Percentiles rank a stretch among this genome's conserved stretches.
Evolutionary conservation across 2,113 vertebrate genomes (phyloP).

Genomic region (Diglossa brunneiventris): DNA sequence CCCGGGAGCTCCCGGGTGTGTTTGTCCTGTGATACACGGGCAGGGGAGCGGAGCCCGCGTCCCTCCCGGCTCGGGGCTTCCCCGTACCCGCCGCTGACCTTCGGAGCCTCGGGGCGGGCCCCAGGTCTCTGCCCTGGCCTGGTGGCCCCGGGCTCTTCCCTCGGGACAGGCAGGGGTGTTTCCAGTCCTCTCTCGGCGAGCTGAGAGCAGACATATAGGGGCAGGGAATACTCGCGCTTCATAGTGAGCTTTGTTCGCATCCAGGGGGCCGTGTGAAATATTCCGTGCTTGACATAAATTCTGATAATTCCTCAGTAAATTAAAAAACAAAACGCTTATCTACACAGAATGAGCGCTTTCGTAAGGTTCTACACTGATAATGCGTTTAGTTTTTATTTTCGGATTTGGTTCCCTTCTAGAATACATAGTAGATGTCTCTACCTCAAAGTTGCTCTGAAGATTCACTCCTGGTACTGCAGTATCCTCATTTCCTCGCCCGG

Average conservation of each 20-base stretch:
- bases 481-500: accelerated
- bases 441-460: not conserved
- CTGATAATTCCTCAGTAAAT: not conserved
- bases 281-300: not conserved
- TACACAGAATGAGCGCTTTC: accelerated
- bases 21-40: not conserved
- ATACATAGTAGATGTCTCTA: accelerated
- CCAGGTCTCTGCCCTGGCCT: not conserved
- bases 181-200: accelerated
- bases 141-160: not conserved
- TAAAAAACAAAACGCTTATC: accelerated
- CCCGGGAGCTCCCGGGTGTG: not conserved
- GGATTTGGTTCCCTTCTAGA: not conserved
- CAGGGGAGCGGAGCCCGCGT: accelerated
- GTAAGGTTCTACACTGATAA: not conserved
- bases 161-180: accelerated
- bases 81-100: not conserved
- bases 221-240: accelerated
- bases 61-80: not conserved
- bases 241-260: accelerated
- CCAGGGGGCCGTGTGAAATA: not conserved
- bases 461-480: accelerated
- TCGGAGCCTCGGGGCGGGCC: not conserved
- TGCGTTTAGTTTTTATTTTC: not conserved
- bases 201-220: not conserved